Evolutionary conservation across 2,113 vertebrate genomes (phyloP), one percentile per base, ranked within the genome.

Genomic region (Xiphophorus hellerii): DNA sequence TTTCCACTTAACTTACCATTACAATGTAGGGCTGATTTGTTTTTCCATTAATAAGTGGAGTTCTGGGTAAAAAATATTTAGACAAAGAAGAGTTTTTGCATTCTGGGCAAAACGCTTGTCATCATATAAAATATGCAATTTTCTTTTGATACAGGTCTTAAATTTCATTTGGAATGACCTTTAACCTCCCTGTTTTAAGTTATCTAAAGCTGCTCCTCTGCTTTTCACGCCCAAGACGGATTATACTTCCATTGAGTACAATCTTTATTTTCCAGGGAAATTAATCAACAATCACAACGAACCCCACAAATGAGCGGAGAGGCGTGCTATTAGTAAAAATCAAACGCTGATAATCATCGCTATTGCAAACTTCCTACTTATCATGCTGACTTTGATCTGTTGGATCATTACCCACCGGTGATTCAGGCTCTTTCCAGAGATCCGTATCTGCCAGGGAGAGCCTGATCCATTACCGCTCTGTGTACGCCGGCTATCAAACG

Each of bases 401-500:
- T 1, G n/a, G 35, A 63, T 78, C 62, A 62, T 54, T n/a, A 51
- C 8, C 1, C 6, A 15, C n/a, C 44, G 31, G 29, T 62, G 13
- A 71, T 66, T 70, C 25, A 20, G 61, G 20, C 62, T 17, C 69
- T 71, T 81, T 51, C 20, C 10, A 65, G 30, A 48, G 48, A 67
- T 78, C 54, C 30, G 20, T n/a, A 66, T 69, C 29, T 66, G 33
- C 73, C 61, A 1, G 12, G 30, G 31, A 69, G 27, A 69, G 61
- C 13, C 71, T 20, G 62, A 79, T 79, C 63, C 69, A 74, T 77
- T 66, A 63, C 63, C 51, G 35, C 51, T 71, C 48, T 66, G 69
- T 71, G 60, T 54, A 14, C 42, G 28, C 35, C 35, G 33, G 66
- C 82, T 42, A 87, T 83, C 74, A 76, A 74, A 78, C 62, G 39